Percentiles rank a stretch among this genome's conserved stretches.
Evolutionary conservation across 2,888 invertebrate species (phyloP).

Genomic region (Ariolimax columbianus): DNA sequence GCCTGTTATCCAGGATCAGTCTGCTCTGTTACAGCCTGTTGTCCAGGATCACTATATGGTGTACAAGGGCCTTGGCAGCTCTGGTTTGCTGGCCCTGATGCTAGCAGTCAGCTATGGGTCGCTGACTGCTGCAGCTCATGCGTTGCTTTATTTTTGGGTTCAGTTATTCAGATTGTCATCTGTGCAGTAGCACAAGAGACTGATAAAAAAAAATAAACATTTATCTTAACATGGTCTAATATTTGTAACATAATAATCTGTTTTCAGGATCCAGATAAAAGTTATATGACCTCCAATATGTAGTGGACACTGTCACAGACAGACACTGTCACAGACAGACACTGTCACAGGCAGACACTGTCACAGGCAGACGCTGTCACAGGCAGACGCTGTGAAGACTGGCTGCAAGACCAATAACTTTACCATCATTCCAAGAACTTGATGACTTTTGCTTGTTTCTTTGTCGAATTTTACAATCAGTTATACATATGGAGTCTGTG

Average conservation of each 20-base stretch:
- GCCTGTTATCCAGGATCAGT: too few relatives aligned
- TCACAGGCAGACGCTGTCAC: neutral
- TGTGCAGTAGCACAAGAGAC: too few relatives aligned
- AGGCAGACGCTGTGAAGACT: neutral
- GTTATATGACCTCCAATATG: constrained; percentile 34
- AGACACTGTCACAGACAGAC: neutral
- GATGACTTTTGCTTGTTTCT: constrained; percentile 6
- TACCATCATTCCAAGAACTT: constrained; percentile 13
- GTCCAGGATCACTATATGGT: too few relatives aligned
- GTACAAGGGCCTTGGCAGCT: too few relatives aligned
- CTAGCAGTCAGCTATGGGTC: too few relatives aligned
- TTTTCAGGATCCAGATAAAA: constrained; percentile 30
- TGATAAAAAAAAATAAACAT: neutral
- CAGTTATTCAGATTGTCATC: too few relatives aligned
- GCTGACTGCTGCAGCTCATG: too few relatives aligned
- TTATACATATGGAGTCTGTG: neutral
- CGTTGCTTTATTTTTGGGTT: too few relatives aligned
- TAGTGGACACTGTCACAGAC: neutral
- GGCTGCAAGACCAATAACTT: constrained; percentile 2
- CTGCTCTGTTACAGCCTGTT: too few relatives aligned
- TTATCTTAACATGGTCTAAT: neutral
- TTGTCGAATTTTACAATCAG: neutral
- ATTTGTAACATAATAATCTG: neutral
- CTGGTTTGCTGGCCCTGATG: too few relatives aligned
- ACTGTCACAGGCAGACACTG: too few relatives aligned